A percentile compares a stretch with the other conserved stretches of the same genome.
Conservation (phyloP, 1,140 invertebrate species). For the Cherax quadricarinatus region DNA sequence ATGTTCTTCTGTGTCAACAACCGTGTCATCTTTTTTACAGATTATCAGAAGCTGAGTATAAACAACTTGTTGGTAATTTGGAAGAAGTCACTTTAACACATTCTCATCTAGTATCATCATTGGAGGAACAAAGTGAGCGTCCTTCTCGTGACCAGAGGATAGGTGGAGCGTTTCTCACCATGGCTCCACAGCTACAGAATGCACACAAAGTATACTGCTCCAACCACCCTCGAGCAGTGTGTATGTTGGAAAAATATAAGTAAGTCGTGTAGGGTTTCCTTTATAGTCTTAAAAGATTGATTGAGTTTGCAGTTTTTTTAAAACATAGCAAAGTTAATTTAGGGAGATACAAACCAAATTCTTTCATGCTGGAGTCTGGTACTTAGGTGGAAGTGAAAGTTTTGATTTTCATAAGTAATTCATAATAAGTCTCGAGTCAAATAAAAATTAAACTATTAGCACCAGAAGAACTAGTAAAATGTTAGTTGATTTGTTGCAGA, state of each 20-base stretch:
- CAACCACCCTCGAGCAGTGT: conserved; percentile 94
- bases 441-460: no score
- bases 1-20: no score
- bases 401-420: no score
- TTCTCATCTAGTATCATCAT: conserved; percentile 9
- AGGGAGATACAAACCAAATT: not conserved
- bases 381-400: no score
- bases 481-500: no score
- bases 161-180: conserved; percentile 92
- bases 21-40: conserved; percentile 78
- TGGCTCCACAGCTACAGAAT: conserved; percentile 90
- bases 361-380: no score
- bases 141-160: conserved; percentile 82
- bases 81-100: conserved; percentile 84
- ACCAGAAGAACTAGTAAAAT: no score
- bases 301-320: no score
- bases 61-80: conserved; percentile 91
- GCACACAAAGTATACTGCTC: conserved; percentile 93
- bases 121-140: conserved; percentile 75
- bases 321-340: no score
- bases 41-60: conserved; percentile 89
- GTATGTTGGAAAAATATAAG: conserved; percentile 86
- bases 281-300: no score
- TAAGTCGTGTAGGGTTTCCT: conserved; percentile 22
- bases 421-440: no score